phyloP scores from a whole-genome alignment of 2,888 invertebrate species.

The Agonopterix arenella region DNA sequence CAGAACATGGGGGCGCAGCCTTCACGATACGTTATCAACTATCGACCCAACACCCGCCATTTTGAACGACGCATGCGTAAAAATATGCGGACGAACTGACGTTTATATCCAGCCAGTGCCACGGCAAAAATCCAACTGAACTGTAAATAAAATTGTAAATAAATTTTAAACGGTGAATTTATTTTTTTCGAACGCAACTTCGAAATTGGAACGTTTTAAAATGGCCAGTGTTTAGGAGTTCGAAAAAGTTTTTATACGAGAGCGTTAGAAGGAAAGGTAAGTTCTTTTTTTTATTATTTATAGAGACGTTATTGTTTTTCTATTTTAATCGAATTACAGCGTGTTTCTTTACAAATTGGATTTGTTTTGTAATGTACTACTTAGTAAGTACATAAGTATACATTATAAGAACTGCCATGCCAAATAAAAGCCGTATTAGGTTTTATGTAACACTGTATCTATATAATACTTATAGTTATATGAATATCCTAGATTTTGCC shows the following conservation, averaged over 20 bases:
- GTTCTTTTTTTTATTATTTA: slow-evolving; percentile 13
- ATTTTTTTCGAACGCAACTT: slow-evolving; percentile 7
- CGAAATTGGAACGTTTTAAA: not conserved
- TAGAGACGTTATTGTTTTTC: slow-evolving; percentile 17
- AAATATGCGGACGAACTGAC: slow-evolving; percentile 64
- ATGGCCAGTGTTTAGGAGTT: slow-evolving; percentile 23
- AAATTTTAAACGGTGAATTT: slow-evolving; percentile 15
- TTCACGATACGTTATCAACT: slow-evolving; percentile 51
- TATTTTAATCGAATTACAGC: slow-evolving; percentile 31
- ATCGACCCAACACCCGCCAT: slow-evolving; percentile 52
- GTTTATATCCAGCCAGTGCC: slow-evolving; percentile 46
- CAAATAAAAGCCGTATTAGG: no score
- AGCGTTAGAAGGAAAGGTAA: slow-evolving; percentile 14
- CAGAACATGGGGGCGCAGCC: slow-evolving; percentile 58
- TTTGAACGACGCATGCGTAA: slow-evolving; percentile 48
- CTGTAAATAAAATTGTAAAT: slow-evolving; percentile 60
- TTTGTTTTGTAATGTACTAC: slow-evolving; percentile 12
- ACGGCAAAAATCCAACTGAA: slow-evolving; percentile 37
- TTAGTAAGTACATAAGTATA: not conserved
- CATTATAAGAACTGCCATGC: no score
- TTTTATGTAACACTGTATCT: no score
- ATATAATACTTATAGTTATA: no score
- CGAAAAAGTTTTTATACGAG: slow-evolving; percentile 11
- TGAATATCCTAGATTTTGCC: no score
- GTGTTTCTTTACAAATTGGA: slow-evolving; percentile 27